Conservation (phyloP, 2,888 invertebrate genomes). For the Cenopis cana region DNA sequence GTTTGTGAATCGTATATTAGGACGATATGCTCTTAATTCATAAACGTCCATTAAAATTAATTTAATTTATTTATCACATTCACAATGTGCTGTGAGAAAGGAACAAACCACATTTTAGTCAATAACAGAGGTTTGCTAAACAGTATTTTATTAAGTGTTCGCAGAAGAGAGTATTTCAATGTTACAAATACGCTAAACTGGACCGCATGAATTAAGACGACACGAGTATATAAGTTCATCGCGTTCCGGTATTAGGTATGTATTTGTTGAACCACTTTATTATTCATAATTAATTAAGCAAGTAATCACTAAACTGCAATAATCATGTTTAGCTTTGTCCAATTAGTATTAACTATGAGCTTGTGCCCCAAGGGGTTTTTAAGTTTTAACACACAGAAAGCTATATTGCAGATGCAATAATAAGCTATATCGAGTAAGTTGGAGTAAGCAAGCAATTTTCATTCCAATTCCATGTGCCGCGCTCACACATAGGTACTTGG, state of each 20-base stretch:
- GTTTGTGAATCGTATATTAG: too few species aligned
- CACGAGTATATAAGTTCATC: too few species aligned
- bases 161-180: too few species aligned
- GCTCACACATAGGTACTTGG: not conserved
- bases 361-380: slow-evolving; percentile 19
- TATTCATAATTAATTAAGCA: slow-evolving; percentile 18
- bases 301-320: slow-evolving; percentile 30
- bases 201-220: too few species aligned
- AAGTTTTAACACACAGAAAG: not conserved
- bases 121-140: too few species aligned
- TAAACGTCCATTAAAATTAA: too few species aligned
- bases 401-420: not conserved
- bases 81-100: too few species aligned
- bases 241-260: not conserved
- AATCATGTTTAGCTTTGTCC: slow-evolving; percentile 27
- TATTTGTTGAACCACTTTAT: not conserved
- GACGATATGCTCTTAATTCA: too few species aligned
- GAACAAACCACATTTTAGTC: too few species aligned
- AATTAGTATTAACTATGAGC: slow-evolving; percentile 31
- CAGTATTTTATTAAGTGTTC: too few species aligned
- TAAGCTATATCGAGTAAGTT: not conserved
- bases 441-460: not conserved
- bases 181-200: too few species aligned
- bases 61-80: too few species aligned
- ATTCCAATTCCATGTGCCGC: not conserved